These are phyloP conservation scores for Melikaiella ostensackeni DNA, from an alignment of 2,888 invertebrate genomes.

Conservation along the genomic window DNA sequence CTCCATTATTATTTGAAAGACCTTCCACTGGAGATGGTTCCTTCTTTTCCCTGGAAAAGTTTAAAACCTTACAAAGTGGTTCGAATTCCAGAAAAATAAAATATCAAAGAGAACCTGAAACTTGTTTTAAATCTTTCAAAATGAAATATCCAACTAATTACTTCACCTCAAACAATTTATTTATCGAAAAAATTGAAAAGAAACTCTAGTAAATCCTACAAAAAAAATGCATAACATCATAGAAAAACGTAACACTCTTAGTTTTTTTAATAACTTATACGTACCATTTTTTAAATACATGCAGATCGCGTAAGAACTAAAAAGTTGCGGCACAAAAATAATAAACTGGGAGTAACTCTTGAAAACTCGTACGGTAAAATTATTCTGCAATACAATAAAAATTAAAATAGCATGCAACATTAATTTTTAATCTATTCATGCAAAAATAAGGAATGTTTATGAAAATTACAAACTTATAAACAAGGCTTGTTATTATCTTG, in stretches of 20 bases:
- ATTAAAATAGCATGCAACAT: slow-evolving; percentile 3
- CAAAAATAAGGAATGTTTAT: not conserved
- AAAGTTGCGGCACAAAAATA: not conserved
- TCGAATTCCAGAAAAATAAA: not conserved
- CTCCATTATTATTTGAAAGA: slow-evolving; percentile 75
- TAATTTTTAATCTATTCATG: not conserved
- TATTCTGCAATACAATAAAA: slow-evolving; percentile 7
- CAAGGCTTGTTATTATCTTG: not conserved
- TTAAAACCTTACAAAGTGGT: not conserved
- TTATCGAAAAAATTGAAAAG: too few relatives aligned
- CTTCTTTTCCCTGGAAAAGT: slow-evolving; percentile 66
- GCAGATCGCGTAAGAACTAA: not conserved
- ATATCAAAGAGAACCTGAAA: not conserved
- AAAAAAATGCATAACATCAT: too few relatives aligned
- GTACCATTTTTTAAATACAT: slow-evolving; percentile 12
- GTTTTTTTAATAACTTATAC: not conserved
- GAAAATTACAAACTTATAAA: not conserved
- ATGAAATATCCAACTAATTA: too few relatives aligned
- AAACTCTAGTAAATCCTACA: too few relatives aligned
- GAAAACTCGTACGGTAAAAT: slow-evolving; percentile 13
- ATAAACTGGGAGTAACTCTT: not conserved
- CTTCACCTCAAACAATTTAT: too few relatives aligned
- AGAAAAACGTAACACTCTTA: not conserved
- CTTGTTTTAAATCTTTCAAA: too few relatives aligned
- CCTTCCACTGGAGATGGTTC: slow-evolving; percentile 75